Evolutionary conservation across 2,113 vertebrate genomes (phyloP), one percentile per base, ranked within the genome.

Genomic region (Mesembrinibis cayennensis): DNA sequence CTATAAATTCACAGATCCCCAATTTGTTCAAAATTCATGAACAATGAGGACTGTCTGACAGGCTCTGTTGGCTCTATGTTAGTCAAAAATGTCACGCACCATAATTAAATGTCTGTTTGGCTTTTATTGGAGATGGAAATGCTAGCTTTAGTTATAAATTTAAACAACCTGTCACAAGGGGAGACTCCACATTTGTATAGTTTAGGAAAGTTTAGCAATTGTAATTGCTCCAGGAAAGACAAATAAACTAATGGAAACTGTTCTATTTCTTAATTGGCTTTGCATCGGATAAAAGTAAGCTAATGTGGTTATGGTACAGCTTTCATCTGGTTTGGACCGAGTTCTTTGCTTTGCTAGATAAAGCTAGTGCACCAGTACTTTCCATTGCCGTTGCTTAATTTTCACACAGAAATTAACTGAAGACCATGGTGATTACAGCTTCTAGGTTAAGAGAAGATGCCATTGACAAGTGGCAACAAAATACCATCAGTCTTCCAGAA

Each of bases 71-170:
- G 97, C 98, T 98, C 97, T 83, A 73, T 97, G 99, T 99, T 98
- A 99, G 98, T 98, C 98, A 98, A 98, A 98, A 98, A 98, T 98
- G 95, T 98, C 98, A 98, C 94, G 97, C 97, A 97, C 97, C 96
- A 96, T 98, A 99, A 99, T 99, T 98, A 99, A 99, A 98, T 91
- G 94, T 98, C 97, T 97, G 97, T 97, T 98, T 97, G 92, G 89
- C 74, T 98, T 98, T 98, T 97, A 97, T 23, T 87, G 91, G 95
- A 94, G 96, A 96, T 97, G 96, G 94, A 98, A 98, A 97, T 95
- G 96, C 94, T 97, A 96, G 94, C 90, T 96, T 97, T 91, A 93
- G 91, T 82, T 96, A 93, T 97, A 98, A 97, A 98, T 98, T 97
- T 98, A 98, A 98, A 98, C 97, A 98, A 96, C 87, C 80, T 97